Percentiles rank a stretch among this genome's conserved stretches.
Evolutionary conservation across 2,888 invertebrate genomes (phyloP).

Genomic region (Oscheius myriophilus): DNA sequence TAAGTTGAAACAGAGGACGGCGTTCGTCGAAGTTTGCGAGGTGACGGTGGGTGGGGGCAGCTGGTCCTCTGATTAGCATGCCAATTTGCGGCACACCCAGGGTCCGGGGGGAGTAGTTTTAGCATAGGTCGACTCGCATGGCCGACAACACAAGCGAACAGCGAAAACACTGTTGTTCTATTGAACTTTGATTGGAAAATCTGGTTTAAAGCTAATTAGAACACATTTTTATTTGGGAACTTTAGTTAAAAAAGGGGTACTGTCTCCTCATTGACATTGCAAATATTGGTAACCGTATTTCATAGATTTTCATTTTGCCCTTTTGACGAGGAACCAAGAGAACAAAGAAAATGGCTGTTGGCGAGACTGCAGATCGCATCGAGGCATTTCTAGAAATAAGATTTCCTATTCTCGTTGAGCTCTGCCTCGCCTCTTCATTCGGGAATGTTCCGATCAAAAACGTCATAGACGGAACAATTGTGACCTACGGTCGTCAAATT

Average conservation of each 20-base stretch:
- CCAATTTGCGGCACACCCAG: constrained; percentile 29
- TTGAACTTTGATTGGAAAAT: neutral
- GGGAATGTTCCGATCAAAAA: constrained; percentile 9
- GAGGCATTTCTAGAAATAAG: constrained; percentile 21
- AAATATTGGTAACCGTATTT: too few relatives aligned
- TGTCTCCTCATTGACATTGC: too few relatives aligned
- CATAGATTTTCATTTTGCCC: too few relatives aligned
- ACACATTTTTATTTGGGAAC: neutral
- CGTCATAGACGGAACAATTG: neutral
- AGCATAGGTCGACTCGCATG: constrained; percentile 26
- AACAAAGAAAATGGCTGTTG: too few relatives aligned
- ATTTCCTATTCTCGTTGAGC: constrained; percentile 27
- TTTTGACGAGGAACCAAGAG: too few relatives aligned
- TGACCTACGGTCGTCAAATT: too few relatives aligned
- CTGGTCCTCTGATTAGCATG: constrained; percentile 30
- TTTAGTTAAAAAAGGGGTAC: too few relatives aligned
- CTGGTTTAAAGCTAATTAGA: neutral
- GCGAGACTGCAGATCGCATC: too few relatives aligned
- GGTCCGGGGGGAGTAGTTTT: constrained; percentile 28
- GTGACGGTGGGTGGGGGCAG: constrained; percentile 21
- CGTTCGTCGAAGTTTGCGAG: neutral
- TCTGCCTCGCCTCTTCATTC: neutral
- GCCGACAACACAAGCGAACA: neutral
- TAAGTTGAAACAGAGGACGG: too few relatives aligned
- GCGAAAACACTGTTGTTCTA: neutral